A percentile compares a stretch with the other conserved stretches of the same genome.
These are phyloP conservation scores for Pseudorhombus dupliciocellatus DNA, from an alignment of 2,113 vertebrate genomes.

Conservation along the genomic window DNA sequence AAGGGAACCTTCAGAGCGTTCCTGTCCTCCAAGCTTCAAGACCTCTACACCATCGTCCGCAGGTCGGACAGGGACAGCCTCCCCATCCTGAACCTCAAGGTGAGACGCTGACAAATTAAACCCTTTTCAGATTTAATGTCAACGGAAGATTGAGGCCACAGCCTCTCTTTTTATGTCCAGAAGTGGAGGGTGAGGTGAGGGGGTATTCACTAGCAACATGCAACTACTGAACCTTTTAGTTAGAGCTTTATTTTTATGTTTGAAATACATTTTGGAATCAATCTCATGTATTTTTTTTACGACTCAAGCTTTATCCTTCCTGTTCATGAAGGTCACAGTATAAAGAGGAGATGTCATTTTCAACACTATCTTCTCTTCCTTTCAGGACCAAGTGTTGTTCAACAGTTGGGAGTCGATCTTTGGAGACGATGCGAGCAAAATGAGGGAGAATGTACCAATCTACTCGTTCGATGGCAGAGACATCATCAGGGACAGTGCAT, in stretches of 20 bases:
- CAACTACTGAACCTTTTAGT: no score
- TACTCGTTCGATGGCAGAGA: conserved; percentile 95
- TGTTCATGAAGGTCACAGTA: background rate
- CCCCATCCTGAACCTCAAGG: conserved; percentile 92
- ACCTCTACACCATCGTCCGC: conserved; percentile 95
- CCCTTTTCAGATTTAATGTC: no score
- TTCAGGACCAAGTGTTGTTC: conserved; percentile 90
- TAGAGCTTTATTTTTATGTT: background rate
- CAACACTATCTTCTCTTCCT: background rate
- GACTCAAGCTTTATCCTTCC: background rate
- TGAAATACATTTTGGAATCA: background rate
- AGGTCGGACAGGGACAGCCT: conserved; percentile 83
- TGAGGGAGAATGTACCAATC: conserved; percentile 82
- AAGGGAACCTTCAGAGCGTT: conserved; percentile 95
- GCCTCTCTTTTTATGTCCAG: no score
- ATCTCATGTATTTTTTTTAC: background rate
- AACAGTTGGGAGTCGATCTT: conserved; percentile 93
- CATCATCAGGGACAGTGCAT: conserved; percentile 86
- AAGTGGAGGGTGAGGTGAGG: no score
- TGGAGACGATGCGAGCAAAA: conserved; percentile 76
- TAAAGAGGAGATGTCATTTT: background rate
- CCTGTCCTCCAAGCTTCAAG: conserved; percentile 94
- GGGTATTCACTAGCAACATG: no score
- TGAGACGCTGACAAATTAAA: conserved; percentile 46
- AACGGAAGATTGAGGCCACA: no score